Base-by-base conservation (phyloP, 2,113 vertebrate genomes). In the Actinemys pallida region DNA sequence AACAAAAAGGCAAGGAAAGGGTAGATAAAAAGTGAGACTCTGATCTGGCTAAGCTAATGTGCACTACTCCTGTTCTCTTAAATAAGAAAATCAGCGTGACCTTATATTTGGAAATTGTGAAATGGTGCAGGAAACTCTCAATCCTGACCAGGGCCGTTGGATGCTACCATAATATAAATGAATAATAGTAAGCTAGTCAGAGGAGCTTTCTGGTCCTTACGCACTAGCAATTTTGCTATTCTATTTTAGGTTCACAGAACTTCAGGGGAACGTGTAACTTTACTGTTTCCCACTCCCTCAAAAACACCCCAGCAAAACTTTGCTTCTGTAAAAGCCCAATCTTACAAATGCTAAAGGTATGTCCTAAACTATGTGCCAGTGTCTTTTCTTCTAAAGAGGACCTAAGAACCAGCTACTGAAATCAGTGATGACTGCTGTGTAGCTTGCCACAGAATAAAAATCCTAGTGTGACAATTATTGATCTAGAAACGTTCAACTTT, bases 331-430 rank as follows among this genome's bases (percentile, higher is more conserved):
- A 56, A 76, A 89, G 8, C 39, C 14, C 29, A 56, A 56, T 69
- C 54, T 76, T 47, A 6, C 54, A 24, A 90, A 12, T 24, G 8
- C 62, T 91, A 2, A 1, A 49, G 54, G 4, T 27, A 27, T 24
- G 4, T 54, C 42, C 39, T 1, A 0, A 78, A 56, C 42, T 52
- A 10, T 39, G 2, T 47, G 31, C 17, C 6, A 19, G 0, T 9
- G 49, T 29, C 10, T 76, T 42, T 25, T n/a, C 25, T 45, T 13
- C 84, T 31, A 0, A 5, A 52, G 54, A 42, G 45, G 86, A 27
- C 1, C 0, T 4, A 62, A 29, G 25, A 39, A 10, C 3, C 42
- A 53, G 57, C 31, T 1, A 0, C 27, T 35, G 52, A 29, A 56
- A n/a, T 25, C 57, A 16, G 47, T 8, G 5, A 76, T 2, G 54